phyloP scores from a whole-genome alignment of 2,888 invertebrate species.

The Ectemnius lituratus region DNA sequence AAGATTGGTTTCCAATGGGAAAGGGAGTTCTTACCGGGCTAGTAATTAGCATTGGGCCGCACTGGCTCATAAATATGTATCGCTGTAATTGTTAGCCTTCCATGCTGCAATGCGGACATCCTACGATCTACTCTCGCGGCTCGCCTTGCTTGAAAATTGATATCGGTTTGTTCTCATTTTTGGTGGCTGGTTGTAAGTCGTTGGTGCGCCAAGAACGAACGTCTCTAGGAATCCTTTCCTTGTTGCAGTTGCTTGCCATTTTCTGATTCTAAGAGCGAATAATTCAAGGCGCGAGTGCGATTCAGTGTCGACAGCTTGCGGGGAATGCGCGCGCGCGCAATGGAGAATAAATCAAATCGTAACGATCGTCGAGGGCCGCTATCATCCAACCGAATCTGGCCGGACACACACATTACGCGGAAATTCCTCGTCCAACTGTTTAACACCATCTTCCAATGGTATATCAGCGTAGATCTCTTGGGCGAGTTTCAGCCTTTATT shows the following conservation, averaged over 20 bases:
- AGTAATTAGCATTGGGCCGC: neutral
- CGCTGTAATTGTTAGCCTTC: constrained; percentile 8
- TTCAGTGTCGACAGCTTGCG: constrained; percentile 36
- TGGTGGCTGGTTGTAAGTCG: neutral
- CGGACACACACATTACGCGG: constrained; percentile 40
- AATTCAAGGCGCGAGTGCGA: constrained; percentile 60
- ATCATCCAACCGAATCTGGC: constrained; percentile 43
- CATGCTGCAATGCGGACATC: neutral
- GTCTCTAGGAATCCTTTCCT: neutral
- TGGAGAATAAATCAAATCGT: constrained; percentile 74
- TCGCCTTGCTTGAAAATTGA: no score
- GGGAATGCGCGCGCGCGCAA: constrained; percentile 50
- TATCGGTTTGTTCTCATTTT: no score
- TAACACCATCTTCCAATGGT: constrained; percentile 32
- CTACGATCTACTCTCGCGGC: no score
- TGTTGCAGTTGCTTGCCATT: neutral
- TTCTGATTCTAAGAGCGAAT: constrained; percentile 45
- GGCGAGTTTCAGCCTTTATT: constrained; percentile 17
- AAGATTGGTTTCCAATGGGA: neutral
- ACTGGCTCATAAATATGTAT: constrained; percentile 10
- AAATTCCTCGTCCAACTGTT: constrained; percentile 43
- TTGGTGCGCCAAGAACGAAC: neutral
- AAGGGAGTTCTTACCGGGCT: neutral
- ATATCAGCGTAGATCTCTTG: constrained; percentile 3
- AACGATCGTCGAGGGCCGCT: constrained; percentile 69